A percentile compares a stretch with the other conserved stretches of the same genome.
These are phyloP conservation scores for Cheilinus undulatus DNA, from an alignment of 2,113 vertebrate genomes.

Conservation along the genomic window DNA sequence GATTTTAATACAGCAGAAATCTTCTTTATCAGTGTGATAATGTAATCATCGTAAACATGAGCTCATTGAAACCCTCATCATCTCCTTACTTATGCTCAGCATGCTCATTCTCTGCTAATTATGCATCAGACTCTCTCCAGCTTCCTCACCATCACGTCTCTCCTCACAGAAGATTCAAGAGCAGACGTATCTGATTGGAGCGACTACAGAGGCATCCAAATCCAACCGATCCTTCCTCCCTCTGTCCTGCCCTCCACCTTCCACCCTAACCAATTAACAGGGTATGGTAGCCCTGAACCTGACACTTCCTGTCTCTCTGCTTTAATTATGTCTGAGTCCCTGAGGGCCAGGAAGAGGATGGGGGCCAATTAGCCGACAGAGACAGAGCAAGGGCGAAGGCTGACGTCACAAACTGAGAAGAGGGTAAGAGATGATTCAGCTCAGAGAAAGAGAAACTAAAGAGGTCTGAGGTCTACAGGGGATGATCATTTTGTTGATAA, in stretches of 20 bases:
- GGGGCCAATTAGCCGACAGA: conserved; percentile 69
- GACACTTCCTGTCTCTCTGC: conserved; percentile 59
- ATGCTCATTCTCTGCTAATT: conserved; percentile 48
- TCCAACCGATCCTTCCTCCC: conserved; percentile 24
- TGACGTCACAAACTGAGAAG: conserved; percentile 53
- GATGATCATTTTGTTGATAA: no score
- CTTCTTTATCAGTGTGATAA: neutral
- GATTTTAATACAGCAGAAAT: neutral
- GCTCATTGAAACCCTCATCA: conserved; percentile 38
- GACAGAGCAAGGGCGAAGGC: conserved; percentile 19
- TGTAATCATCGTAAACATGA: conserved; percentile 3
- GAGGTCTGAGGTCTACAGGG: conserved; percentile 1
- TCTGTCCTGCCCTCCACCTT: conserved; percentile 49
- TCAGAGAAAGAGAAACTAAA: conserved; percentile 18
- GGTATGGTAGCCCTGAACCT: conserved; percentile 70
- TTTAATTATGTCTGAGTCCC: conserved; percentile 66
- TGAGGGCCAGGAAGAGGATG: conserved; percentile 60
- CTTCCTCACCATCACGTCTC: conserved; percentile 65
- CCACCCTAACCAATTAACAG: conserved; percentile 64
- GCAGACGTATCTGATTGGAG: conserved; percentile 45
- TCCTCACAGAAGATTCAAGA: conserved; percentile 44
- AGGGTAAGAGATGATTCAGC: conserved; percentile 24
- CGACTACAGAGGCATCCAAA: conserved; percentile 48
- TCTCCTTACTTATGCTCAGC: conserved; percentile 37
- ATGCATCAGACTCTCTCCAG: conserved; percentile 55